A percentile compares a stretch with the other conserved stretches of the same genome.
Evolutionary conservation across 2,888 invertebrate genomes (phyloP).

Genomic region (Eucera pruinosa): DNA sequence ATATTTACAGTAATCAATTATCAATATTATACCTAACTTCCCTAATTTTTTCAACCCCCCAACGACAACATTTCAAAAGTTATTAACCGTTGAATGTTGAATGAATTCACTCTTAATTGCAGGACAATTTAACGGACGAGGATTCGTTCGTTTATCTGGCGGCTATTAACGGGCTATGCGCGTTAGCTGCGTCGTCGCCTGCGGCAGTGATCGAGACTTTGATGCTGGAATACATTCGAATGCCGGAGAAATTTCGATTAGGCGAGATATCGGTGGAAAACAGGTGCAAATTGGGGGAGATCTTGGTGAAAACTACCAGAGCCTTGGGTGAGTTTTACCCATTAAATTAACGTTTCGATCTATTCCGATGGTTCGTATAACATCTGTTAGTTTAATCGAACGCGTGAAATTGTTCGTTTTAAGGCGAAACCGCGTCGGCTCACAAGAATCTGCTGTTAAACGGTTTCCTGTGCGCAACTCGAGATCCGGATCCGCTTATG

Average conservation of each 20-base stretch:
- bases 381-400: no score
- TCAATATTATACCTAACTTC: no score
- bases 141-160: conserved; percentile 94
- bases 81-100: no score
- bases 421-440: conserved; percentile 89
- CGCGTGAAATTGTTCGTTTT: not conserved
- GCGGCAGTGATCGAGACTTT: conserved; percentile 89
- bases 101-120: no score
- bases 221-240: conserved; percentile 88
- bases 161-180: conserved; percentile 91
- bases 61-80: no score
- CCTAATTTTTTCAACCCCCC: no score
- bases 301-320: conserved; percentile 90
- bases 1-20: no score
- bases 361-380: no score
- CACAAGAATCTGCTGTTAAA: conserved; percentile 90
- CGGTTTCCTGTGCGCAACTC: conserved; percentile 89
- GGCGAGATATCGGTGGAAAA: conserved; percentile 86
- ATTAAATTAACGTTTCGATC: no score
- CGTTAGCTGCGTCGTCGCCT: conserved; percentile 88
- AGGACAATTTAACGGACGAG: conserved; percentile 90
- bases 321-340: conserved; percentile 86
- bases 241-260: no score
- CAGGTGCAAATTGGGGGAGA: conserved; percentile 92
- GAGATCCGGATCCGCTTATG: conserved; percentile 90